Percentiles rank a stretch among this genome's conserved stretches.
Evolutionary conservation across 2,888 invertebrate species (phyloP).

Genomic region (Lysandra bellargus): DNA sequence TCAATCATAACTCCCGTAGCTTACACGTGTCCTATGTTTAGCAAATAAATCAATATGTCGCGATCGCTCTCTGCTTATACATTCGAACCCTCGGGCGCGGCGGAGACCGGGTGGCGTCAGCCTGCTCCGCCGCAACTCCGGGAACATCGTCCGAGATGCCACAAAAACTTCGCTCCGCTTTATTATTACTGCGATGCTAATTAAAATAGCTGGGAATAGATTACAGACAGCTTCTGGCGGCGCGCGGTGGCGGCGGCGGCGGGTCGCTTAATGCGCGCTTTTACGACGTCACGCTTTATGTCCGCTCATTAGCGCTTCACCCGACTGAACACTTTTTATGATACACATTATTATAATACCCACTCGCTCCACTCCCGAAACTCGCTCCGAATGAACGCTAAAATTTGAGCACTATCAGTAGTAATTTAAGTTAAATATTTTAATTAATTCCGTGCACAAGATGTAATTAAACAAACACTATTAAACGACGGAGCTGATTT

Average conservation of each 20-base stretch:
- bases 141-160: slow-evolving; percentile 64
- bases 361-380: slow-evolving; percentile 30
- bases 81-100: slow-evolving; percentile 33
- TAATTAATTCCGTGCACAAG: slow-evolving; percentile 17
- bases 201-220: slow-evolving; percentile 79
- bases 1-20: neutral
- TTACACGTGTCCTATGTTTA: neutral
- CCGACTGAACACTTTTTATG: slow-evolving; percentile 65
- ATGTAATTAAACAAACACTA: slow-evolving; percentile 32
- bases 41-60: neutral
- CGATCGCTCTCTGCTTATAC: slow-evolving; percentile 23
- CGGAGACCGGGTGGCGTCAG: slow-evolving; percentile 41
- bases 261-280: slow-evolving; percentile 72
- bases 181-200: slow-evolving; percentile 76
- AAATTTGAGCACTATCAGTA: slow-evolving; percentile 6
- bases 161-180: slow-evolving; percentile 73
- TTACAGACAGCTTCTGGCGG: slow-evolving; percentile 75
- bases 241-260: slow-evolving; percentile 60
- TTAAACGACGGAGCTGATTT: slow-evolving; percentile 35
- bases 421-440: slow-evolving; percentile 21
- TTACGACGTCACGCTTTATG: slow-evolving; percentile 78
- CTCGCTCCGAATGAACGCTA: neutral
- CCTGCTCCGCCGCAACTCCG: slow-evolving; percentile 53
- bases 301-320: slow-evolving; percentile 74
- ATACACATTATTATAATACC: slow-evolving; percentile 55